These are phyloP conservation scores for Gasterosteus nipponicus DNA, from an alignment of 2,113 vertebrate genomes.

Conservation along the genomic window DNA sequence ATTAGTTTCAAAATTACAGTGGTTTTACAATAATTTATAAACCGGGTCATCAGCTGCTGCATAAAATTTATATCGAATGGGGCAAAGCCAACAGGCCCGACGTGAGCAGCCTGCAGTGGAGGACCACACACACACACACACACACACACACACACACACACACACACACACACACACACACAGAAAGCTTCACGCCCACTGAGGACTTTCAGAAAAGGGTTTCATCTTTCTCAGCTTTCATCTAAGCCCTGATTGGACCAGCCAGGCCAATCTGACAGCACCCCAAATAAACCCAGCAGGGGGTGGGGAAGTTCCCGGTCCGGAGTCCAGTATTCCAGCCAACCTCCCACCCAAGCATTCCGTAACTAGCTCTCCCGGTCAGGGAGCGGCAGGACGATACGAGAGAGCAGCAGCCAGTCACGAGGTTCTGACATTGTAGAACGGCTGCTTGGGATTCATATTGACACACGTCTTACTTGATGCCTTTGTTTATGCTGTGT, in stretches of 20 bases:
- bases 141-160: too few species aligned
- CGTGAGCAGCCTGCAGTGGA: neutral
- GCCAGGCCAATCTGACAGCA: constrained; percentile 31
- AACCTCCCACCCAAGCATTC: constrained; percentile 29
- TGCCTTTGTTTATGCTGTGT: neutral
- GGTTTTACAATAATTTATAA: too few species aligned
- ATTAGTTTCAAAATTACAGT: too few species aligned
- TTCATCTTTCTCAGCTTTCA: constrained; percentile 72
- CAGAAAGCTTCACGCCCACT: neutral
- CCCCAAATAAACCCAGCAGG: constrained; percentile 53
- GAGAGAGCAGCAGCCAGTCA: constrained; percentile 1
- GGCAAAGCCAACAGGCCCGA: neutral
- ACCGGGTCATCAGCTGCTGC: neutral
- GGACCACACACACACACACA: neutral
- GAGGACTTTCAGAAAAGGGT: constrained; percentile 56
- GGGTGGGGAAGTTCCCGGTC: constrained; percentile 11
- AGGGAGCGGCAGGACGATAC: constrained; percentile 25
- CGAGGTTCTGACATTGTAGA: constrained; percentile 6
- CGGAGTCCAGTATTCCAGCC: constrained; percentile 17
- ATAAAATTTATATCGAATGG: neutral
- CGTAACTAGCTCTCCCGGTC: neutral
- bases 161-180: too few species aligned
- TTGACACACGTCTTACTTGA: neutral
- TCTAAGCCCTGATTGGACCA: constrained; percentile 37
- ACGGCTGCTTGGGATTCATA: neutral